These are phyloP conservation scores for Homarus americanus DNA, from an alignment of 1,140 invertebrate species.

Conservation along the genomic window DNA sequence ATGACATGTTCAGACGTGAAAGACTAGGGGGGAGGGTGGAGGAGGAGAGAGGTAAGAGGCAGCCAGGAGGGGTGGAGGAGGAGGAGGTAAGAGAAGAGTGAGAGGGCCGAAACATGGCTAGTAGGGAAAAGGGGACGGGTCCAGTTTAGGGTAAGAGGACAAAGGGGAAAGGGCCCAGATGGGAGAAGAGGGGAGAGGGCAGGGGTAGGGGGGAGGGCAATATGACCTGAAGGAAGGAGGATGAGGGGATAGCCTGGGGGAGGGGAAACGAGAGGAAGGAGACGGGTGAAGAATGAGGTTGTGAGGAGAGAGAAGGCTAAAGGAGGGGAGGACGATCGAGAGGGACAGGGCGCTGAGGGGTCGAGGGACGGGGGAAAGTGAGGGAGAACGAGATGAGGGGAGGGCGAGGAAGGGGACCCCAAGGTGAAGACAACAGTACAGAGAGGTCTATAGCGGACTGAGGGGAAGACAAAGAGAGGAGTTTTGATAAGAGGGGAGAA, in stretches of 20 bases:
- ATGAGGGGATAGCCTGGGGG: too few species aligned
- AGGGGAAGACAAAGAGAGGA: slow-evolving; percentile 23
- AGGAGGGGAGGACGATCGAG: neutral
- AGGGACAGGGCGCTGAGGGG: neutral
- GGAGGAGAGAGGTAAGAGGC: neutral
- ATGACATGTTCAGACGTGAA: neutral
- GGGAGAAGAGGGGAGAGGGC: neutral
- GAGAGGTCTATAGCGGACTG: neutral
- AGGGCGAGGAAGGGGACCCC: neutral
- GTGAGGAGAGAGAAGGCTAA: too few species aligned
- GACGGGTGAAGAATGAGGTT: too few species aligned
- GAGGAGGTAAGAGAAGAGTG: neutral
- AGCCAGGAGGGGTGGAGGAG: neutral
- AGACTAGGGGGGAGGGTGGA: neutral
- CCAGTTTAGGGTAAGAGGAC: neutral
- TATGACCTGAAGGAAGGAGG: neutral
- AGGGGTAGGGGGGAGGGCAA: too few species aligned
- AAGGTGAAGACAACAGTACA: neutral
- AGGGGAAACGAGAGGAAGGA: too few species aligned
- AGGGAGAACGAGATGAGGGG: neutral
- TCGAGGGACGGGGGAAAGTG: neutral
- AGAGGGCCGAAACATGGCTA: too few species aligned
- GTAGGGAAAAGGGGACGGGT: neutral
- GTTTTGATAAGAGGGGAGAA: slow-evolving; percentile 6
- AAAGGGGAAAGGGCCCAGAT: neutral